Evolutionary conservation across 2,888 invertebrate genomes (phyloP).

Genomic region (Salpingus planirostris): DNA sequence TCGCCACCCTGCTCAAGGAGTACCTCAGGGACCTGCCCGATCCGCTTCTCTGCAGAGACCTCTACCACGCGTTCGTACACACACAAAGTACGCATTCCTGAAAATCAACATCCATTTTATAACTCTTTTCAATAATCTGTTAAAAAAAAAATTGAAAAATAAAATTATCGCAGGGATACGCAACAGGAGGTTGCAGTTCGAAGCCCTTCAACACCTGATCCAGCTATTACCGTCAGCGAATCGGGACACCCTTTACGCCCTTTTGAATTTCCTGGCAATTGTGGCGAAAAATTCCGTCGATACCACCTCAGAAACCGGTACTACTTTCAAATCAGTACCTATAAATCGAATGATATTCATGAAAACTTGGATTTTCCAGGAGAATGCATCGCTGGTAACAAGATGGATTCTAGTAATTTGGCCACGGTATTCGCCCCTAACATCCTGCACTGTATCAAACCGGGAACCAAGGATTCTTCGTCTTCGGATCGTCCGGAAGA

Average conservation of each 20-base stretch:
- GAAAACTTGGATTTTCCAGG: no score
- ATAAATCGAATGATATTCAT: no score
- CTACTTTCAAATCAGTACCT: conserved; percentile 3
- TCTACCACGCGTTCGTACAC: conserved; percentile 83
- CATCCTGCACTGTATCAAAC: conserved; percentile 71
- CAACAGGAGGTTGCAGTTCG: conserved; percentile 72
- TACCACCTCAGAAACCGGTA: conserved; percentile 38
- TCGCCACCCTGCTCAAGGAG: conserved; percentile 87
- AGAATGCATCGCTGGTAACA: conserved; percentile 65
- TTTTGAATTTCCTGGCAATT: conserved; percentile 72
- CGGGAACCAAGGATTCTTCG: conserved; percentile 36
- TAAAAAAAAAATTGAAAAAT: conserved; percentile 4
- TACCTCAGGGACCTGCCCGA: conserved; percentile 89
- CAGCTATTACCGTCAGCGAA: conserved; percentile 80
- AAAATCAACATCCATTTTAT: conserved; percentile 1
- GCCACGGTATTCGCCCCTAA: conserved; percentile 94
- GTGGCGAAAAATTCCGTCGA: conserved; percentile 68
- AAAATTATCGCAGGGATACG: conserved; percentile 55
- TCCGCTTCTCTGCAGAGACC: conserved; percentile 78
- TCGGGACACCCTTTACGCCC: conserved; percentile 77
- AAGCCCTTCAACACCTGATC: conserved; percentile 74
- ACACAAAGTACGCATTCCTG: conserved; percentile 64
- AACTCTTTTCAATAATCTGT: conserved; percentile 1
- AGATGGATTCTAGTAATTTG: conserved; percentile 88
- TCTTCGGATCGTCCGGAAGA: conserved; percentile 69